Percentiles rank a stretch among this genome's conserved stretches.
Conservation (phyloP, 2,888 invertebrate species). For the Bombylius discolor region DNA sequence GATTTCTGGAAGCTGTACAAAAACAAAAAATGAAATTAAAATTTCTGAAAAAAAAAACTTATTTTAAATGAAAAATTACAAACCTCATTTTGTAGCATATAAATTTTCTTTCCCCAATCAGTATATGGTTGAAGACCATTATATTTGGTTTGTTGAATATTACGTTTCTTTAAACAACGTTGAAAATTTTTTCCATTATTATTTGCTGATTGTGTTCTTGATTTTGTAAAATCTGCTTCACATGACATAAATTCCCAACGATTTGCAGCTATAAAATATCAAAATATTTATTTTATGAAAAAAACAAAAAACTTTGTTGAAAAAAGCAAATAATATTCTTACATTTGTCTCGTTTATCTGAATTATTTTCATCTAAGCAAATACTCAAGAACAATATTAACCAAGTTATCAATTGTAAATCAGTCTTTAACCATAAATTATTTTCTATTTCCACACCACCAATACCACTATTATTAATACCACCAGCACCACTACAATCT, state of each 20-base stretch:
- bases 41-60: neutral
- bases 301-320: neutral
- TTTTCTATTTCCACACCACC: constrained; percentile 22
- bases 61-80: constrained; percentile 1
- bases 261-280: constrained; percentile 25
- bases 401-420: constrained; percentile 60
- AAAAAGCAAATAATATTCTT: constrained; percentile 8
- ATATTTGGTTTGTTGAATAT: constrained; percentile 34
- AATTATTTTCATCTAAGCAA: constrained; percentile 44
- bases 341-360: constrained; percentile 36
- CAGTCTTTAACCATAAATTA: constrained; percentile 41
- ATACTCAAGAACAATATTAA: constrained; percentile 60
- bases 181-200: constrained; percentile 29
- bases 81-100: constrained; percentile 35
- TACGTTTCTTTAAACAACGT: constrained; percentile 34
- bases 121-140: constrained; percentile 30
- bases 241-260: constrained; percentile 90
- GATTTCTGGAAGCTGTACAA: constrained; percentile 39
- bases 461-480: constrained; percentile 1
- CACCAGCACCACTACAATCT: constrained; percentile 10
- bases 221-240: constrained; percentile 45
- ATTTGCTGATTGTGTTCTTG: constrained; percentile 25
- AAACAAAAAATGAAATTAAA: constrained; percentile 16
- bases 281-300: neutral
- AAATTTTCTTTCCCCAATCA: constrained; percentile 35